These are phyloP conservation scores for Temnothorax ravouxi DNA, from an alignment of 2,888 invertebrate genomes.

Conservation along the genomic window DNA sequence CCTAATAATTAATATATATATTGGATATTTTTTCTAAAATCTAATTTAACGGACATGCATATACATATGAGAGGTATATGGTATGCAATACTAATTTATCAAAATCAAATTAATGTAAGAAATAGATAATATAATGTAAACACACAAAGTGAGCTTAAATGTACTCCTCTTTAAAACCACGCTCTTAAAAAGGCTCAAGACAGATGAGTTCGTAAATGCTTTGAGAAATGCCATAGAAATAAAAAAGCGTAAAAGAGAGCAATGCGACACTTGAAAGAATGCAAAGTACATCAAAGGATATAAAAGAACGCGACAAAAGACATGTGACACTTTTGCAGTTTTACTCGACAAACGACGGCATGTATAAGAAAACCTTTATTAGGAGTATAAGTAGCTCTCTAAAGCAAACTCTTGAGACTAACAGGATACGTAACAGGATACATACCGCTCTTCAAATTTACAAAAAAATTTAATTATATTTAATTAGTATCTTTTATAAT, in stretches of 20 bases:
- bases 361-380: slow-evolving; percentile 27
- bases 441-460: neutral
- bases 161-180: neutral
- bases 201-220: neutral
- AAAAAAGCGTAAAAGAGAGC: neutral
- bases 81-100: neutral
- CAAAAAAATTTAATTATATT: slow-evolving; percentile 34
- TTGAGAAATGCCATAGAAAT: slow-evolving; percentile 8
- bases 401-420: neutral
- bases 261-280: neutral
- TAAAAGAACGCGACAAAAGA: neutral
- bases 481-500: neutral
- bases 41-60: neutral
- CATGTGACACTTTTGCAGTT: slow-evolving; percentile 13
- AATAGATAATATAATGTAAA: neutral
- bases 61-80: no score
- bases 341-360: neutral
- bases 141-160: neutral
- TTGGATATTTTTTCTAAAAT: neutral
- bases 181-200: neutral
- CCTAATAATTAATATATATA: neutral
- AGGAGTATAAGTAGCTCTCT: neutral
- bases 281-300: slow-evolving; percentile 12
- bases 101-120: slow-evolving; percentile 1
- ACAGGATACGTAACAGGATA: neutral